Evolutionary conservation across 2,888 invertebrate genomes (phyloP).

Genomic region (Glomeris marginata): DNA sequence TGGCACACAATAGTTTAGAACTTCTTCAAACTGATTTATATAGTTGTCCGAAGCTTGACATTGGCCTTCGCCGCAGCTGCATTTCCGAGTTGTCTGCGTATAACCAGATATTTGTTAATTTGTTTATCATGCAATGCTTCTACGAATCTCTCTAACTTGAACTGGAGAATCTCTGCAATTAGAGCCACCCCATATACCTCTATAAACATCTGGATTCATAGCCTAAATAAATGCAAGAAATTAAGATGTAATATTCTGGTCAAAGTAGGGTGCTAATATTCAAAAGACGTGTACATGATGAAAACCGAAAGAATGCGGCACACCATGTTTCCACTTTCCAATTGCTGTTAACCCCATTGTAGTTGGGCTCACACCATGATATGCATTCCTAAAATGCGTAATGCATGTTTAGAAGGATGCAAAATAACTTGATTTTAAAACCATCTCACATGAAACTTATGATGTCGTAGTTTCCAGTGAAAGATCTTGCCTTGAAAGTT

Average conservation of each 20-base stretch:
- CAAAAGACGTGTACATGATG: slow-evolving; percentile 46
- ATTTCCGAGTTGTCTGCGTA: slow-evolving; percentile 50
- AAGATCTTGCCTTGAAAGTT: slow-evolving; percentile 63
- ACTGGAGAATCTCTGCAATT: slow-evolving; percentile 70
- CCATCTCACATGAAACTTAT: slow-evolving; percentile 48
- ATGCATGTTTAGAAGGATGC: no score
- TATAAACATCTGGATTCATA: slow-evolving; percentile 82
- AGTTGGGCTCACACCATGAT: slow-evolving; percentile 81
- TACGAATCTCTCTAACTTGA: slow-evolving; percentile 25
- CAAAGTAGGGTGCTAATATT: slow-evolving; percentile 1
- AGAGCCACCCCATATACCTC: slow-evolving; percentile 78
- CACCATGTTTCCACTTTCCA: slow-evolving; percentile 59
- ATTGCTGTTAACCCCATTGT: slow-evolving; percentile 68
- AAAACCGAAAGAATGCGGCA: slow-evolving; percentile 54
- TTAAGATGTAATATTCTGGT: neutral
- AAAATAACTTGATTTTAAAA: no score
- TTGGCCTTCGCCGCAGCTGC: slow-evolving; percentile 43
- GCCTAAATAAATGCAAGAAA: slow-evolving; percentile 38
- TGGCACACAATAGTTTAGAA: slow-evolving; percentile 61
- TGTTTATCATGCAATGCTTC: neutral
- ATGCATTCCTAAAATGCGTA: slow-evolving; percentile 51
- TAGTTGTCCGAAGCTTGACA: slow-evolving; percentile 68
- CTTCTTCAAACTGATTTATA: slow-evolving; percentile 61
- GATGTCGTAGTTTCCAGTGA: slow-evolving; percentile 72
- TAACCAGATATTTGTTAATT: slow-evolving; percentile 4